These are phyloP conservation scores for Rafetus swinhoei DNA, from an alignment of 2,113 vertebrate species.

Conservation along the genomic window DNA sequence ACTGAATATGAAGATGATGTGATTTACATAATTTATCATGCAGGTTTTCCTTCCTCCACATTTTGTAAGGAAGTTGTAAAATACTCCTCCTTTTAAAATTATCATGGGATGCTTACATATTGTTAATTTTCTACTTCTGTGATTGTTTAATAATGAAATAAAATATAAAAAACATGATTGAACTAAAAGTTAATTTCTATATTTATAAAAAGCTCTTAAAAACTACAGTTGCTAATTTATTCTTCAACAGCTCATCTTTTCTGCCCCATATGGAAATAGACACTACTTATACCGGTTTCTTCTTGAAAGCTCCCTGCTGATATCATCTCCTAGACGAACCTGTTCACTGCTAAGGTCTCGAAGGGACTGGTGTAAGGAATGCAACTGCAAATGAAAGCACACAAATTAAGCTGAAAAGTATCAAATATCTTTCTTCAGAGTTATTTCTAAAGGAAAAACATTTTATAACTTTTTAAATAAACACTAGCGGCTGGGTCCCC, in stretches of 20 bases:
- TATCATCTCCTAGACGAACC: slow-evolving; percentile 86
- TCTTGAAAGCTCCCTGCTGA: slow-evolving; percentile 87
- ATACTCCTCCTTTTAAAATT: neutral
- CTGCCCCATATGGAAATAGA: neutral
- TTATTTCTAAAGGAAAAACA: neutral
- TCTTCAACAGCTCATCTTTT: neutral
- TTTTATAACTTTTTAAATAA: neutral
- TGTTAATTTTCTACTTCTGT: neutral
- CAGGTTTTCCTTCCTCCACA: neutral
- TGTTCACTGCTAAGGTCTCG: slow-evolving; percentile 91
- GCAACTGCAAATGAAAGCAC: slow-evolving; percentile 79
- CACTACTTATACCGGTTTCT: slow-evolving; percentile 86
- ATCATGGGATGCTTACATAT: neutral
- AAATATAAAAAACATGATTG: slow-evolving; percentile 13
- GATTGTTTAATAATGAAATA: neutral
- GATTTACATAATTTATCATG: neutral
- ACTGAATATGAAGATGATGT: neutral
- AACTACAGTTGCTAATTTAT: neutral
- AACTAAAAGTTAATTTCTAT: neutral
- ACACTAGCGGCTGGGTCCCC: no score
- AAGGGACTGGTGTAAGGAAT: slow-evolving; percentile 89
- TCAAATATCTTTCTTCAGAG: neutral
- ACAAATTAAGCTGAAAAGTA: neutral
- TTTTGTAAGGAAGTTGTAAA: neutral
- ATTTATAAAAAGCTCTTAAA: neutral